Conservation (phyloP, 2,113 vertebrate genomes). For the Anas platyrhynchos region DNA sequence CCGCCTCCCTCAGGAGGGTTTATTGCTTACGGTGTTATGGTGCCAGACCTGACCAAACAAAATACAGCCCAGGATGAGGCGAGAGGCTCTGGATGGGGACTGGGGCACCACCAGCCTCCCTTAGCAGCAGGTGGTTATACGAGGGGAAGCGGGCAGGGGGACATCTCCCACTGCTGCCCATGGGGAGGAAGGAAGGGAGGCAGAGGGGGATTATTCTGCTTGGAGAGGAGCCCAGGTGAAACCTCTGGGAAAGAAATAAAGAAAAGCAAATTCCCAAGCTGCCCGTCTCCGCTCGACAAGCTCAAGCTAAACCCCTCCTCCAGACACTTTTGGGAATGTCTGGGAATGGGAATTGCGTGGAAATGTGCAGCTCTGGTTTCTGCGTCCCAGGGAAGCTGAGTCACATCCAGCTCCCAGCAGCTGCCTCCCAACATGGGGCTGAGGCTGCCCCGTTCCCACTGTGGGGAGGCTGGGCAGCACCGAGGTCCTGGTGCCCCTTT, state of each 20-base stretch:
- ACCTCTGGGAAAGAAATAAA: not conserved
- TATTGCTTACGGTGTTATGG: not conserved
- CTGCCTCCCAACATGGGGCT: not conserved
- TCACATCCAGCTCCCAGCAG: conserved; percentile 42
- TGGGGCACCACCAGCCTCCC: not conserved
- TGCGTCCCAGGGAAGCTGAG: conserved; percentile 48
- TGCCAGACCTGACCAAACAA: not conserved
- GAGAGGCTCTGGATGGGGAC: not conserved
- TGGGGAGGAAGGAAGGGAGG: not conserved
- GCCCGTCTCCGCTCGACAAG: not conserved
- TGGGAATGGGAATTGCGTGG: conserved; percentile 26
- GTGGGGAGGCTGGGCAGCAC: fast-evolving
- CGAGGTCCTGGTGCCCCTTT: not conserved
- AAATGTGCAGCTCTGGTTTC: conserved; percentile 35
- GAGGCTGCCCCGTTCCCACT: not conserved
- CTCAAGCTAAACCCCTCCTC: conserved; percentile 21
- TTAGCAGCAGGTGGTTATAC: not conserved
- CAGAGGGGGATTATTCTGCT: not conserved
- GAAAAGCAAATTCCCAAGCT: not conserved
- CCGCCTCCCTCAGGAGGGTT: not conserved
- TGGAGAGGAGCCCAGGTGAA: not conserved
- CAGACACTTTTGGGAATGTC: not conserved
- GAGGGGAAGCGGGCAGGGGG: not conserved
- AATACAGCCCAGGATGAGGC: not conserved
- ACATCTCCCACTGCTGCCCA: not conserved